Base-by-base conservation (phyloP, 2,888 invertebrate genomes). In the Drosophila conformis region DNA sequence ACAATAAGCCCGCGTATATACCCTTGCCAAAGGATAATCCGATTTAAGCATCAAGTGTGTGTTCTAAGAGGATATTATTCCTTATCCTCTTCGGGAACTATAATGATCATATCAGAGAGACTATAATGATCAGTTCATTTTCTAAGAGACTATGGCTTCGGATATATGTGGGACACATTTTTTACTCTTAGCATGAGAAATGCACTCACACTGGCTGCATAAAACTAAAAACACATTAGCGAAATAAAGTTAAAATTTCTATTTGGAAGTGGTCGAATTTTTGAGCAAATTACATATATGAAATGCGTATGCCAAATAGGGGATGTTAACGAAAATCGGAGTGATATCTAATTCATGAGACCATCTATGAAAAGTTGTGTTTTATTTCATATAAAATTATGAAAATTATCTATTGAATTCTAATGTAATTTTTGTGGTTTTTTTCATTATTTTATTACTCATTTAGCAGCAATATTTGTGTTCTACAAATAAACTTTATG, bases 1-100 rank as follows among this genome's bases (percentile, higher is more conserved):
- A 29, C 67, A 57, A 8, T 35, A 51, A 56, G 56, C 56, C 69
- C 57, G 62, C 21, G 21, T 31, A 21, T 21, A 52, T 51, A 31
- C 46, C 46, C 46, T 46, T 46, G 25, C 25, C 7, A 25, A 46
- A 15, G 25, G 46, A 25, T 46, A 46, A 46, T 46, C 25, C 46
- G 13, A 25, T 25, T 46, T 46, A 15, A n/a, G 51, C 51, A 2
- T 29, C 18, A n/a, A 29, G 6, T 7, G 51, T 29, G 29, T 1
- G 11, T 29, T 46, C 2, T 0, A 25, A 15, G 4, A 15, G 21
- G 15, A 2, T 7, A 46, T 46, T 7, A 46, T 25, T 4, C 1
- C 15, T 7, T 21, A 46, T 8, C 25, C 4, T 4, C 2, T 8
- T 46, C 15, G 7, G 15, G 7, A 15, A 25, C 15, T 46, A 25